Evolutionary conservation across 2,888 invertebrate species (phyloP), one percentile per base, ranked within the genome.

Genomic region (Bimastos eiseni): DNA sequence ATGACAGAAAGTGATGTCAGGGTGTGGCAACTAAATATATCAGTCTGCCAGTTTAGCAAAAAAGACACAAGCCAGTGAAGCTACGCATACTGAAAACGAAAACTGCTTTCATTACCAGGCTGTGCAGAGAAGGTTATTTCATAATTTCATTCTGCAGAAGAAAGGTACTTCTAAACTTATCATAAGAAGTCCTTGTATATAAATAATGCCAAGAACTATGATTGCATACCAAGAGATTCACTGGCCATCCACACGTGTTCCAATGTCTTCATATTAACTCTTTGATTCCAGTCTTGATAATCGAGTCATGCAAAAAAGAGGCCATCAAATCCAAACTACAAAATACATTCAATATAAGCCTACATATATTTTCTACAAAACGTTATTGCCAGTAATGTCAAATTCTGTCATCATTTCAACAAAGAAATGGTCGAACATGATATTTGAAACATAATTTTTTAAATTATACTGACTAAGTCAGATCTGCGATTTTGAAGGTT

Each of bases 241-340:
- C 97, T 93, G 96, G 95, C 96, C 93, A 96, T 95, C 98, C 98
- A 98, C 34, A 98, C 95, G 96, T 97, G 97, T 95, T 98, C 98
- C 95, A 97, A 96, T 0, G 96, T 96, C 93, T 96, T 96, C 0
- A 96, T 95, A 0, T 97, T 93, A 44, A 93, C 92, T 90, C 98
- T 96, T 0, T 95, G 93, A 0, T 91, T 91, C 94, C 97, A 98
- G 94, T 98, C 98, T 94, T 97, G 94, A 95, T 97, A 98, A 95
- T 98, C 98, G 38, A 98, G 96, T 37, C 98, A 96, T 0, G 97
- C 98, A 91, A 98, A 96, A 93, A 98, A 97, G 92, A 98, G 95
- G 0, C 97, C 98, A 94, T 98, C 98, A 94, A 97, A 98, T 92
- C 97, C 98, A 96, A 98, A 97, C 94, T 97, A 97, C 0, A 97